These are phyloP conservation scores for Pholis gunnellus DNA, from an alignment of 2,113 vertebrate genomes.

Conservation along the genomic window DNA sequence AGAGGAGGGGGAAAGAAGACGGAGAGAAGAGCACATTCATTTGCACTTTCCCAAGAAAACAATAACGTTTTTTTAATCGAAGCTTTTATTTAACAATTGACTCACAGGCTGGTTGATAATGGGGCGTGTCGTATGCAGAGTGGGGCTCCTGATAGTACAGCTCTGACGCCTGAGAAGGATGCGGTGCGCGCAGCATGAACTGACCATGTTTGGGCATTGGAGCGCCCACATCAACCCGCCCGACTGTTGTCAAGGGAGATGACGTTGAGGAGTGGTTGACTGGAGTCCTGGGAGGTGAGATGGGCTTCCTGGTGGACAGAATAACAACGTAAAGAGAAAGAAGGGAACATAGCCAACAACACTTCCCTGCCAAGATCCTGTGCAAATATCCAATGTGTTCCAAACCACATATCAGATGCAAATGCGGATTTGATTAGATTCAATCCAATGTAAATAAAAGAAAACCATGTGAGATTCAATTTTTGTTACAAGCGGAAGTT, in stretches of 20 bases:
- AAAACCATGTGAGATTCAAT: neutral
- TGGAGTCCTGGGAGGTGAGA: slow-evolving; percentile 90
- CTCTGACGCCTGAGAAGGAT: slow-evolving; percentile 88
- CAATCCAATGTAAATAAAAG: neutral
- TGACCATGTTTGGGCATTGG: slow-evolving; percentile 87
- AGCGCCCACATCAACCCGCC: slow-evolving; percentile 84
- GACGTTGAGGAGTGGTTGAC: slow-evolving; percentile 87
- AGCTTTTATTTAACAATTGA: neutral
- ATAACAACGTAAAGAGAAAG: slow-evolving; percentile 21
- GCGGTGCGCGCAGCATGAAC: slow-evolving; percentile 87
- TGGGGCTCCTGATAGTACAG: slow-evolving; percentile 92
- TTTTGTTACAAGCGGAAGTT: neutral
- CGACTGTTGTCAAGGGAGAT: slow-evolving; percentile 85
- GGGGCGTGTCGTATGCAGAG: slow-evolving; percentile 87
- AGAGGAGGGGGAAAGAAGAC: slow-evolving; percentile 49
- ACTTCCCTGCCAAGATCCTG: neutral
- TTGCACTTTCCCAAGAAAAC: neutral
- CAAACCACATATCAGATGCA: neutral
- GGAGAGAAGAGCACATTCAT: neutral
- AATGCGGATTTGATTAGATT: slow-evolving; percentile 5
- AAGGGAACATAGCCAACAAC: neutral
- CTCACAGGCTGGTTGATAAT: slow-evolving; percentile 90
- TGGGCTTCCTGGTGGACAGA: slow-evolving; percentile 63
- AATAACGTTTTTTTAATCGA: neutral
- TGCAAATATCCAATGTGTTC: neutral